These are phyloP conservation scores for Felis chaus DNA, from an alignment of 2,113 vertebrate species.

Conservation along the genomic window DNA sequence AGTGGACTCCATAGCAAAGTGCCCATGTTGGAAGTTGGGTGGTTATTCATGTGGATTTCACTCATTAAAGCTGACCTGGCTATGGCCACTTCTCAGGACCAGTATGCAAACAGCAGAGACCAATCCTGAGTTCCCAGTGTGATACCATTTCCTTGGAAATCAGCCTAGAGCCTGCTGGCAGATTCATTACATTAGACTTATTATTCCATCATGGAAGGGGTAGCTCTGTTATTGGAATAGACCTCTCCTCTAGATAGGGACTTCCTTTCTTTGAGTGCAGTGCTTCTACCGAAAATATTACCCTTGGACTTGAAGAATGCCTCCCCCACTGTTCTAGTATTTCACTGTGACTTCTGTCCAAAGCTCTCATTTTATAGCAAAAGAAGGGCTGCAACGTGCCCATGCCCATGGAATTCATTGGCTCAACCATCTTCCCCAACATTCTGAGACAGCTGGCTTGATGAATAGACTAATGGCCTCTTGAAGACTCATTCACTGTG, in stretches of 20 bases:
- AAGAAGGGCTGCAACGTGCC: background rate
- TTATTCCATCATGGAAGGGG: background rate
- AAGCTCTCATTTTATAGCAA: background rate
- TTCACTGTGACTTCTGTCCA: background rate
- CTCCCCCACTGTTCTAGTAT: background rate
- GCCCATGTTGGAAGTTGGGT: background rate
- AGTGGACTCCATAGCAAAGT: background rate
- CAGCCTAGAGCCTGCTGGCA: background rate
- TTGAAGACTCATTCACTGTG: background rate
- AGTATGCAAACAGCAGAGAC: background rate
- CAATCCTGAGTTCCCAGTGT: background rate
- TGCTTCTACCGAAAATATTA: background rate
- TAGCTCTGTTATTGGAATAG: background rate
- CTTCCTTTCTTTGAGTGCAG: background rate
- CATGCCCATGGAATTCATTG: background rate
- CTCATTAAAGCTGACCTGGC: background rate
- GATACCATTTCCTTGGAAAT: background rate
- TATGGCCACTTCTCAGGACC: background rate
- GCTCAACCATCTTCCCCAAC: background rate
- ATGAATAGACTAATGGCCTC: background rate
- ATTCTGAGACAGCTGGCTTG: background rate
- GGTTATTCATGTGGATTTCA: background rate
- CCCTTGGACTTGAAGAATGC: background rate
- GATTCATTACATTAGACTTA: background rate
- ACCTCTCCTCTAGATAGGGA: background rate